Evolutionary conservation across 1,140 invertebrate genomes (phyloP), one percentile per base, ranked within the genome.

Genomic region (Branchinecta lindahli): DNA sequence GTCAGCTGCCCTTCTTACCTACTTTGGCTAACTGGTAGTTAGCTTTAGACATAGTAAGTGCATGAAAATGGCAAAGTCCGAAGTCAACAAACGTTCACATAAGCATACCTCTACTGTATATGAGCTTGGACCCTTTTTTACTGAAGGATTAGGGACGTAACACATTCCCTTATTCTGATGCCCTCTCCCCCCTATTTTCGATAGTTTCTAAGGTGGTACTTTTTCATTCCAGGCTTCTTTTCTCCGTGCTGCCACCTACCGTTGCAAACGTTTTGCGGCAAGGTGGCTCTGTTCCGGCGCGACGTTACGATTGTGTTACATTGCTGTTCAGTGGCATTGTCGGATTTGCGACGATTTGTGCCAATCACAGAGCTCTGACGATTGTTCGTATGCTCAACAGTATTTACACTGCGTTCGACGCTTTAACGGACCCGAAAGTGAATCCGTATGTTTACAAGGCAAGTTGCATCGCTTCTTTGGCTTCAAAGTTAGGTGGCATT

Each of bases 391-490:
- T 94, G 85, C 84, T 95, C 18, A 95, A 95, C 78, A 86, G 90
- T 77, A 83, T 95, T 67, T 95, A 94, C 78, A 94, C 91, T 0
- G 87, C 90, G 5, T 94, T 94, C 75, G 92, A 95, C 77, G 88
- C 88, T 9, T 84, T 97, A 3, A 93, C 93, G 2, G 92, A 96
- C 79, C 90, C 91, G 2, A 90, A 88, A 75, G 86, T 87, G 69
- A 94, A 95, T 80, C 89, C 91, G 9, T 90, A 94, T 77, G 91
- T 96, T 66, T 97, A 95, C 78, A 97, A 96, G 88, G 94, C 96
- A 80, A 77, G 73, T 73, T 10, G 66, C 7, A 69, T 46, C 18
- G 12, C 10, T 2, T 52, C 10, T 9, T 45, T 44, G 44, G 33
- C 4, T 68, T 10, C 21, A 45, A n/a, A 18, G 45, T 46, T 8